Conservation (phyloP, 2,113 vertebrate species). For the Siniperca knerii region DNA sequence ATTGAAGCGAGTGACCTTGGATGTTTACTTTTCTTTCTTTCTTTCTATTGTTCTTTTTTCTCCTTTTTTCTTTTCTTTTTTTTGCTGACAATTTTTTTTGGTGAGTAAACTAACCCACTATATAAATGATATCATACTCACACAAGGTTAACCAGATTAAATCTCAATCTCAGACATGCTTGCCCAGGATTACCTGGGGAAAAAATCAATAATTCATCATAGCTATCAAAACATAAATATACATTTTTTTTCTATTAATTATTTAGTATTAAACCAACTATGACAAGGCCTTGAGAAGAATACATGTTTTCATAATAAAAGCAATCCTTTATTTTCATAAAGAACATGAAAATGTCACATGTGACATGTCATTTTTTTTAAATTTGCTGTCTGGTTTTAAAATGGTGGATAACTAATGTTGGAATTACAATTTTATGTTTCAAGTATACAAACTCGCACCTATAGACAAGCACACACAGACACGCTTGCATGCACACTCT, state of each 20-base stretch:
- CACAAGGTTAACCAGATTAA: conserved; percentile 5
- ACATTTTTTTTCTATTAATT: neutral
- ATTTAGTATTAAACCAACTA: neutral
- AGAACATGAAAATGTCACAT: no score
- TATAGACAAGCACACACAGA: conserved; percentile 4
- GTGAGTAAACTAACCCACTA: neutral
- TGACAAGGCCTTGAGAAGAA: conserved; percentile 6
- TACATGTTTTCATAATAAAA: neutral
- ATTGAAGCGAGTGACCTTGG: conserved; percentile 43
- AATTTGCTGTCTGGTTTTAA: conserved; percentile 11
- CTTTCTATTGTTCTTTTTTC: neutral
- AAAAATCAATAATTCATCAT: conserved; percentile 1
- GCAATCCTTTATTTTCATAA: neutral
- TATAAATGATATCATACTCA: neutral
- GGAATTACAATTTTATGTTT: conserved; percentile 8
- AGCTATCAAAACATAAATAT: conserved; percentile 15
- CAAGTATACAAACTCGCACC: neutral
- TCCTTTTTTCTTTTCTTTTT: neutral
- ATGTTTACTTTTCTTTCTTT: conserved; percentile 19
- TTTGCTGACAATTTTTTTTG: neutral
- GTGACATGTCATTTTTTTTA: no score
- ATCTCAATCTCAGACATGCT: neutral
- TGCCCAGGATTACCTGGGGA: neutral
- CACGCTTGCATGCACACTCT: conserved; percentile 6
- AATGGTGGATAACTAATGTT: conserved; percentile 28